A percentile compares a stretch with the other conserved stretches of the same genome.
These are phyloP conservation scores for Heteractis magnifica DNA, from an alignment of 92 coral and sea anemone species.

Conservation along the genomic window DNA sequence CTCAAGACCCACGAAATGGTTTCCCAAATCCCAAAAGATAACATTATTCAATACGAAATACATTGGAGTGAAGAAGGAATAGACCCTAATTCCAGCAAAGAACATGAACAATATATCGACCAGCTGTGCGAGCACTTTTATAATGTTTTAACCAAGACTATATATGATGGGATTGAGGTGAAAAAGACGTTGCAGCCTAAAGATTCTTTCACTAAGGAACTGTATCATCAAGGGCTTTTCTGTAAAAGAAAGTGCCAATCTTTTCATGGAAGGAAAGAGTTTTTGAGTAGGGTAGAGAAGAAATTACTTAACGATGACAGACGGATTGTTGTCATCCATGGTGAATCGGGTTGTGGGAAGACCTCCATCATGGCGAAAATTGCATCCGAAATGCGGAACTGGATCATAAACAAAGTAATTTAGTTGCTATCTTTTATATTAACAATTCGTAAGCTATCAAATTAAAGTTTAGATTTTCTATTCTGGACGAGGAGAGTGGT, in stretches of 20 bases:
- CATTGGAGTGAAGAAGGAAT: constrained; percentile 52
- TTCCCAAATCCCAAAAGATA: constrained; percentile 16
- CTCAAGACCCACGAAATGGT: constrained; percentile 38
- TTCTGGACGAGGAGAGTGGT: no score
- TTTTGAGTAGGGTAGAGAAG: constrained; percentile 18
- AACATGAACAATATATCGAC: constrained; percentile 45
- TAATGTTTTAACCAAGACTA: constrained; percentile 22
- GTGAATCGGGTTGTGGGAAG: constrained; percentile 58
- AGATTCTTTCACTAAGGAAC: constrained; percentile 38
- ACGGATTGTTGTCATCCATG: constrained; percentile 37
- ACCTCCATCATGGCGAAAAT: constrained; percentile 45
- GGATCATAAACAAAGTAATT: constrained; percentile 26
- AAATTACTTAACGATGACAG: not conserved
- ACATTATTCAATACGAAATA: constrained; percentile 39
- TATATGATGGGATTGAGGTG: constrained; percentile 35
- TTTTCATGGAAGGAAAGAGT: constrained; percentile 42
- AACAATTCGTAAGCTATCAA: no score
- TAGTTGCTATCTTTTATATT: not conserved
- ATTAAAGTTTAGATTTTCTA: no score
- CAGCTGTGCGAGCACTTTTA: constrained; percentile 40
- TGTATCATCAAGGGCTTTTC: constrained; percentile 36
- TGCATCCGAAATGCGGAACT: constrained; percentile 26
- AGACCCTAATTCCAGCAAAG: constrained; percentile 28
- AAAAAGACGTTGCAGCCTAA: not conserved
- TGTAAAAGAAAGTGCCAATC: constrained; percentile 35